Conservation (phyloP, 1,140 invertebrate genomes). For the Drosophila sturtevanti region DNA sequence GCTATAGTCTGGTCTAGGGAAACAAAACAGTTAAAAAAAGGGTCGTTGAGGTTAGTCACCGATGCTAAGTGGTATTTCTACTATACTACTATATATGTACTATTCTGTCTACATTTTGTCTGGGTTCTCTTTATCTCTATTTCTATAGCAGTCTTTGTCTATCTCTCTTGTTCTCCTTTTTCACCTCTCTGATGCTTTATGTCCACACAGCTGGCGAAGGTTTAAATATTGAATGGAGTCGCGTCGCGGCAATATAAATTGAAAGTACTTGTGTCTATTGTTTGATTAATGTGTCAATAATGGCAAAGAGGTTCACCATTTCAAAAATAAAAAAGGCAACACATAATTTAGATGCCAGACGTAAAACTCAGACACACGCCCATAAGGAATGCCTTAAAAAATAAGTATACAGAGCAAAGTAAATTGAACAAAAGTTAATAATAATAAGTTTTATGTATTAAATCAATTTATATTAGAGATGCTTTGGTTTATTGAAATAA, state of each 20-base stretch:
- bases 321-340: conserved; percentile 10
- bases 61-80: conserved; percentile 21
- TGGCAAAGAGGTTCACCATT: conserved; percentile 45
- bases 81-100: too few species aligned
- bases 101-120: conserved; percentile 40
- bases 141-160: neutral
- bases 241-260: conserved; percentile 67
- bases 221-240: conserved; percentile 58
- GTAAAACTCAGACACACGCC: neutral
- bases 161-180: neutral
- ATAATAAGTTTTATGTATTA: neutral
- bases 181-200: neutral
- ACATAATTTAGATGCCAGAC: conserved; percentile 19
- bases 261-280: conserved; percentile 77
- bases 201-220: conserved; percentile 29
- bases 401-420: neutral
- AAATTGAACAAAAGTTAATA: neutral
- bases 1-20: conserved; percentile 3
- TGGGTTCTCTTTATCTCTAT: neutral
- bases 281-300: conserved; percentile 81
- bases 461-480: neutral
- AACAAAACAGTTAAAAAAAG: neutral
- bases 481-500: too few species aligned
- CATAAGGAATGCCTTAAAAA: too few species aligned
- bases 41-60: neutral